Percentiles rank a stretch among this genome's conserved stretches.
Evolutionary conservation across 2,797 vertebrate genomes (phyloP).

Genomic region (Epinephelus awoara): DNA sequence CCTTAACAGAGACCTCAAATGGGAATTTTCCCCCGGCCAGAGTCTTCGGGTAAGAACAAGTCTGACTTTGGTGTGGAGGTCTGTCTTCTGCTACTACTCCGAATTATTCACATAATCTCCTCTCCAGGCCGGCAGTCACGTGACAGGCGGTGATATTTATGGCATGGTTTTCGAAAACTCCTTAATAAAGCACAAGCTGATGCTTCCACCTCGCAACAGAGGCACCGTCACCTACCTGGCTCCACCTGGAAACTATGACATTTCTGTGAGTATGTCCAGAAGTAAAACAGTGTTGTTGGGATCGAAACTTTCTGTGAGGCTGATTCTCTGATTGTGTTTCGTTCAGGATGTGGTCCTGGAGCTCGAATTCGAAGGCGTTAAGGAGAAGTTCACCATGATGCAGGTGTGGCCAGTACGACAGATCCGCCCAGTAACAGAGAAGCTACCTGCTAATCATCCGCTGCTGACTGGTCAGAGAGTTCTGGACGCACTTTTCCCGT

Average conservation of each 20-base stretch:
- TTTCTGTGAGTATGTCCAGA: constrained; percentile 89
- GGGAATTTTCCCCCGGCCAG: constrained; percentile 94
- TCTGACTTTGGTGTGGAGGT: not conserved
- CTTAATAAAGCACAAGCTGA: constrained; percentile 96
- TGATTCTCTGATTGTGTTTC: constrained; percentile 2
- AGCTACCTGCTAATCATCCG: constrained; percentile 96
- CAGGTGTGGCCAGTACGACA: constrained; percentile 98
- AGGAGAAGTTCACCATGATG: constrained; percentile 98
- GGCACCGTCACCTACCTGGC: constrained; percentile 97
- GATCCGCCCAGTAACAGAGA: constrained; percentile 96
- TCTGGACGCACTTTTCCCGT: constrained; percentile 95
- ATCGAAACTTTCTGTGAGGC: not conserved
- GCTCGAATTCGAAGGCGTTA: constrained; percentile 96
- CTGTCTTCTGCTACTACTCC: not conserved
- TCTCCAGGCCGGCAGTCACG: constrained; percentile 91
- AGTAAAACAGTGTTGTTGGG: not conserved
- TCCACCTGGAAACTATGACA: constrained; percentile 94
- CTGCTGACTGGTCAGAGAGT: constrained; percentile 86
- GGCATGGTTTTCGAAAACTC: constrained; percentile 91
- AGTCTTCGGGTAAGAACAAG: constrained; percentile 89
- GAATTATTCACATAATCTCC: not conserved
- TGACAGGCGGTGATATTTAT: constrained; percentile 90
- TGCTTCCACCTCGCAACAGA: constrained; percentile 95
- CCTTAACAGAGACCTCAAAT: constrained; percentile 94
- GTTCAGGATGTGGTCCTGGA: constrained; percentile 96